Conservation (phyloP, 2,888 invertebrate genomes). For the Geotrupes spiniger region DNA sequence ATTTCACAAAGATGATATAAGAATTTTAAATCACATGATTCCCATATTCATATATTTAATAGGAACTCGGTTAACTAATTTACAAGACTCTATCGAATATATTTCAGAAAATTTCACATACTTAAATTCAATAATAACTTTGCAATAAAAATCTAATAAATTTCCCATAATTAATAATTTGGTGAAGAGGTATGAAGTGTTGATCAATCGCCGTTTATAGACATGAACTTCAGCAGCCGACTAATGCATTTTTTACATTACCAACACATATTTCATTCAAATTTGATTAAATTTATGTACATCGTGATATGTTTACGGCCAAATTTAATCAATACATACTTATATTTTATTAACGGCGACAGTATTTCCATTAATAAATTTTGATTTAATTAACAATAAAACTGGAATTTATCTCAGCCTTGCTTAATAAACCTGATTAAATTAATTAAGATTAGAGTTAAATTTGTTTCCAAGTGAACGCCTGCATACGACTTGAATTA, state of each 20-base stretch:
- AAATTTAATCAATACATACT: constrained; percentile 15
- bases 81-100: no score
- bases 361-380: constrained; percentile 14
- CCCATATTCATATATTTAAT: no score
- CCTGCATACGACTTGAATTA: neutral
- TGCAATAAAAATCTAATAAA: no score
- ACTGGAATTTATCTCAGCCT: constrained; percentile 17
- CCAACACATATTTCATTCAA: constrained; percentile 18
- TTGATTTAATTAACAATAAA: constrained; percentile 18
- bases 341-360: constrained; percentile 11
- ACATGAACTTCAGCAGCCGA: constrained; percentile 9
- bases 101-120: no score
- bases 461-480: constrained; percentile 3
- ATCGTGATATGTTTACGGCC: constrained; percentile 17
- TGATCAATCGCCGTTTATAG: constrained; percentile 3
- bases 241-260: constrained; percentile 14
- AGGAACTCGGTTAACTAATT: no score
- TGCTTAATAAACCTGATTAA: constrained; percentile 18
- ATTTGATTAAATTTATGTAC: constrained; percentile 23
- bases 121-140: no score
- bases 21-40: no score
- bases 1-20: no score
- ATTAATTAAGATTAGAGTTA: constrained; percentile 18
- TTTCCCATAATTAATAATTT: no score
- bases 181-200: no score